Conservation (phyloP, 2,797 vertebrate genomes). For the Myotis pilosus region DNA sequence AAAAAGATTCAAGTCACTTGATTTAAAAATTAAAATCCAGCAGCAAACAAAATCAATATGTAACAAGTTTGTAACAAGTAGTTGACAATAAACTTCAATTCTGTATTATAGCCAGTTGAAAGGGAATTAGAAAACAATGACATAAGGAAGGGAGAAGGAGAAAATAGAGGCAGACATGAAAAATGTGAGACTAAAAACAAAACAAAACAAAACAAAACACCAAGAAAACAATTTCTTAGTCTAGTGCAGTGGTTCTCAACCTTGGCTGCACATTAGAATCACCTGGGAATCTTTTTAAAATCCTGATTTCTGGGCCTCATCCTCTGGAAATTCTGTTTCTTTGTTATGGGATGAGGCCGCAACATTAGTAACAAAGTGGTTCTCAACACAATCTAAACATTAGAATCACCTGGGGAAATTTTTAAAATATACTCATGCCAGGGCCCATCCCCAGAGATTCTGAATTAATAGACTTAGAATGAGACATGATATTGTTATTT, state of each 20-base stretch:
- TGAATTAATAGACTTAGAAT: background rate
- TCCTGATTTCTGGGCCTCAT: background rate
- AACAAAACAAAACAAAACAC: background rate
- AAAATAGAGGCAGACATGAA: background rate
- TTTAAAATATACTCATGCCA: background rate
- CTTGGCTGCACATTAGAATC: background rate
- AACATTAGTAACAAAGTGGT: background rate
- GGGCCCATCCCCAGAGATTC: background rate
- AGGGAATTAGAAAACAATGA: background rate
- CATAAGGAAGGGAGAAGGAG: background rate
- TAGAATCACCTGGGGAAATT: background rate
- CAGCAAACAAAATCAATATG: background rate
- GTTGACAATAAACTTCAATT: background rate
- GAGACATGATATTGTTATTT: background rate
- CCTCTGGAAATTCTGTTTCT: no score
- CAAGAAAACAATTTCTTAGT: background rate
- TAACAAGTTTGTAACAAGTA: background rate
- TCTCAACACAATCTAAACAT: background rate
- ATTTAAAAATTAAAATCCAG: background rate
- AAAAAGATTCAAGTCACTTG: background rate
- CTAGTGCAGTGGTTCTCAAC: background rate
- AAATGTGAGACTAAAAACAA: background rate
- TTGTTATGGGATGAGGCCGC: no score
- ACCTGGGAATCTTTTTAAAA: background rate
- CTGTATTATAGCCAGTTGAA: background rate